Conservation (phyloP, 1,140 invertebrate species). For the Zaprionus lachaisei region DNA sequence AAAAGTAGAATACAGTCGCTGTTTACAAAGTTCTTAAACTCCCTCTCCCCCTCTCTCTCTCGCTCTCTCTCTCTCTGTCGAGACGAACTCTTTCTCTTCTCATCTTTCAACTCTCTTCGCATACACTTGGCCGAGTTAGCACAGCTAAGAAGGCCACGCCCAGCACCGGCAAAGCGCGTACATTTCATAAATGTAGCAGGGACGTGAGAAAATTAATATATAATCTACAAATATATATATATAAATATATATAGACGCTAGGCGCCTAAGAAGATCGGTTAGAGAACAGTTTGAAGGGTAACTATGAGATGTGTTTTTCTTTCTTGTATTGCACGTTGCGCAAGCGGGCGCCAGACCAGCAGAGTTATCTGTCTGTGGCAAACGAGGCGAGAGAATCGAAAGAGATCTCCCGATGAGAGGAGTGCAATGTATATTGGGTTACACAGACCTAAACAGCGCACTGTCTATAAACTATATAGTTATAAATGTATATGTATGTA, state of each 20-base stretch:
- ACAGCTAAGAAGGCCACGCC: slow-evolving; percentile 55
- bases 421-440: slow-evolving; percentile 18
- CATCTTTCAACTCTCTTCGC: slow-evolving; percentile 25
- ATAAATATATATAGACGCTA: slow-evolving; percentile 55
- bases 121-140: slow-evolving; percentile 47
- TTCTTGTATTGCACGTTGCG: slow-evolving; percentile 70
- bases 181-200: slow-evolving; percentile 77
- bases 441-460: slow-evolving; percentile 63
- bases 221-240: slow-evolving; percentile 18
- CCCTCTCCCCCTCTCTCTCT: neutral
- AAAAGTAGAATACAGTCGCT: slow-evolving; percentile 56
- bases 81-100: neutral
- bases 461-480: slow-evolving; percentile 55
- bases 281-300: slow-evolving; percentile 39
- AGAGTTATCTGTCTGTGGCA: neutral
- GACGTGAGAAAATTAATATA: slow-evolving; percentile 61
- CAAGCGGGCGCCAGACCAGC: slow-evolving; percentile 47
- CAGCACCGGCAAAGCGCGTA: slow-evolving; percentile 48
- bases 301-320: slow-evolving; percentile 67
- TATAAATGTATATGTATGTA: slow-evolving; percentile 14
- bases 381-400: neutral
- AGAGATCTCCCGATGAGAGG: slow-evolving; percentile 14
- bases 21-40: neutral
- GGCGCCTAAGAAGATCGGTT: slow-evolving; percentile 57
- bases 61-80: neutral